Conservation (phyloP, 2,888 invertebrate species). For the Agrochola litura region DNA sequence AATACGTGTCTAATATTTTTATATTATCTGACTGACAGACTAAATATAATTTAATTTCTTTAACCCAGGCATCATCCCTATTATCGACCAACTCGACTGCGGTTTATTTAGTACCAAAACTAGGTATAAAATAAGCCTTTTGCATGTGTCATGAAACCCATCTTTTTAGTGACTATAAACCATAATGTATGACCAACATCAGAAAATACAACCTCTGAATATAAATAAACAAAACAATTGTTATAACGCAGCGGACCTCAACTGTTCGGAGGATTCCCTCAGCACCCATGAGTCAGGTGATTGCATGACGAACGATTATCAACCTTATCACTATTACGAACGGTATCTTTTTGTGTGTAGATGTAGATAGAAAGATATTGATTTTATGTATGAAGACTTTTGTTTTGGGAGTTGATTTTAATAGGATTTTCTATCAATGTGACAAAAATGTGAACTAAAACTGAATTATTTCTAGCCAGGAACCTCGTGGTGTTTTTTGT, state of each 20-base stretch:
- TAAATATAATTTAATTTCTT: too few species aligned
- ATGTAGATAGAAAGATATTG: conserved; percentile 42
- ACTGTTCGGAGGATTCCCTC: conserved; percentile 95
- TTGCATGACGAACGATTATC: conserved; percentile 81
- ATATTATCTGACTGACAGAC: too few species aligned
- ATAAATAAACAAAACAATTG: conserved; percentile 64
- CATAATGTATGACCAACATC: conserved; percentile 5
- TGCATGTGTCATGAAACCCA: not conserved
- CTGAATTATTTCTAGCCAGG: not conserved
- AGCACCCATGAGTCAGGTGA: conserved; percentile 95
- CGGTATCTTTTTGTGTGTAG: conserved; percentile 77
- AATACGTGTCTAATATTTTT: too few species aligned
- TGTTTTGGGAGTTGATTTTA: conserved; percentile 35
- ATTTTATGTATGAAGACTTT: conserved; percentile 1
- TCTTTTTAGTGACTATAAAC: not conserved
- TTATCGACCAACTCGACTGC: not conserved
- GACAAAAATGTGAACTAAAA: not conserved
- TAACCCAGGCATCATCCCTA: too few species aligned
- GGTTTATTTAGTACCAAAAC: not conserved
- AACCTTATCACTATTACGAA: conserved; percentile 65
- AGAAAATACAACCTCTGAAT: conserved; percentile 41
- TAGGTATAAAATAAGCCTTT: not conserved
- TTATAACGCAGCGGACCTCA: conserved; percentile 93
- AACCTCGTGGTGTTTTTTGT: not conserved
- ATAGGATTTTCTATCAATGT: conserved; percentile 8